A percentile compares a stretch with the other conserved stretches of the same genome.
Evolutionary conservation across 2,888 invertebrate genomes (phyloP).

Genomic region (Fragum sueziense): DNA sequence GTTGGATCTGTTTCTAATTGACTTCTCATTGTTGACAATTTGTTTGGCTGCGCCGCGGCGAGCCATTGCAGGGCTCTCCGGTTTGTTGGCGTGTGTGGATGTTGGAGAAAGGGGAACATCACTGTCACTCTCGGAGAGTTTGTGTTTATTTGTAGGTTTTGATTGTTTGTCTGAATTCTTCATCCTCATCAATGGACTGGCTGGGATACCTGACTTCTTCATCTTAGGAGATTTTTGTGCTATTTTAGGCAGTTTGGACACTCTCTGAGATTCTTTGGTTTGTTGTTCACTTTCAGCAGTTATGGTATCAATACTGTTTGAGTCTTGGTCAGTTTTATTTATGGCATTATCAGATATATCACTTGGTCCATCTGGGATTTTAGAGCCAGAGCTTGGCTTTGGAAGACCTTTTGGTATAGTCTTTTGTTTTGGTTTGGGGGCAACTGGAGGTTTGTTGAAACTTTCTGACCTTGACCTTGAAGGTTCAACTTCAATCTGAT

Average conservation of each 20-base stretch:
- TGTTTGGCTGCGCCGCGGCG: conserved; percentile 39
- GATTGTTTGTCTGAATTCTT: conserved; percentile 38
- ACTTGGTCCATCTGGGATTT: background rate
- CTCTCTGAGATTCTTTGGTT: conserved; percentile 29
- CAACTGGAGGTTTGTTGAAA: conserved; percentile 56
- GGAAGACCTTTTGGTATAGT: conserved; percentile 49
- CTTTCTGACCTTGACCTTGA: conserved; percentile 49
- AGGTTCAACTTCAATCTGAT: conserved; percentile 13
- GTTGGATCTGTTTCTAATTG: conserved; percentile 54
- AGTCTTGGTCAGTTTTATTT: background rate
- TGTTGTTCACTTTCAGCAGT: conserved; percentile 35
- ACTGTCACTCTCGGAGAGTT: conserved; percentile 49
- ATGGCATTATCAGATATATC: conserved; percentile 28
- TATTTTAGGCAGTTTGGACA: conserved; percentile 48
- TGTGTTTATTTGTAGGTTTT: conserved; percentile 1
- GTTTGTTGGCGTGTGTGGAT: conserved; percentile 30
- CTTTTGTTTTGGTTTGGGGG: conserved; percentile 61
- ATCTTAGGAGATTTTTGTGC: conserved; percentile 54
- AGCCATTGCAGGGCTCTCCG: conserved; percentile 43
- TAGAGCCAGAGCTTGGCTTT: conserved; percentile 41
- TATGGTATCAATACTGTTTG: background rate
- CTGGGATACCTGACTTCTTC: conserved; percentile 51
- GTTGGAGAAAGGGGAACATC: conserved; percentile 36
- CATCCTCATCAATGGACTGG: conserved; percentile 50
- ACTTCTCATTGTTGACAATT: conserved; percentile 32